Evolutionary conservation across 1,140 invertebrate species (phyloP), one percentile per base, ranked within the genome.

Genomic region (Tetranychus cinnabarinus): DNA sequence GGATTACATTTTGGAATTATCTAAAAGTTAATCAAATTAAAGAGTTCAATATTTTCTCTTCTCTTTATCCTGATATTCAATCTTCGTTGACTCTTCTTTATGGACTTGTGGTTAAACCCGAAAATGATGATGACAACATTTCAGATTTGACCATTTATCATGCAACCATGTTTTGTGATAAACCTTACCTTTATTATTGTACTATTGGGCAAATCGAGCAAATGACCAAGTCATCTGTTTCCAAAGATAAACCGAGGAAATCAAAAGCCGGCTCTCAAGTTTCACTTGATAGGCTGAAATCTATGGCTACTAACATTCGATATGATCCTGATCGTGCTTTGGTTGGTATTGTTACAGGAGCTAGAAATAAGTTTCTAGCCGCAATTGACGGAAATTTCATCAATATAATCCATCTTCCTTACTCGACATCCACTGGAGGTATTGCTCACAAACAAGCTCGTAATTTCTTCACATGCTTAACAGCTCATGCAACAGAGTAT

Each of bases 401-500:
- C 4, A 42, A 33, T 13, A 33, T 58, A 33, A 45, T 34, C 13
- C 5, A 45, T 39, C 57, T 58, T 58, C n/a, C 23, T 3, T 46
- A 33, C 45, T 31, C 12, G n/a, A 31, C 4, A n/a, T 13, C 5
- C 10, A 6, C 34, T 7, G 15, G 34, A 15, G 13, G 3, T 45
- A 5, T 33, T 31, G n/a, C 10, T 31, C 57, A 58, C 23, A 45
- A 31, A 45, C 15, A 39, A 15, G 5, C 42, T 8, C 37, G 55
- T 35, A 56, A 45, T 34, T 46, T 39, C 8, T 58, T 86, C 48
- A 85, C 80, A 1, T 83, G 81, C 68, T 74, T 88, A 15, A 73
- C 77, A 1, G 78, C 79, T 63, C 83, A 86, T 76, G 82, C 83
- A 3, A 69, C 68, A 39, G 80, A 84, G 59, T 71, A 78, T 66